These are phyloP conservation scores for Drosophila santomea DNA, from an alignment of 1,140 invertebrate species.

Conservation along the genomic window DNA sequence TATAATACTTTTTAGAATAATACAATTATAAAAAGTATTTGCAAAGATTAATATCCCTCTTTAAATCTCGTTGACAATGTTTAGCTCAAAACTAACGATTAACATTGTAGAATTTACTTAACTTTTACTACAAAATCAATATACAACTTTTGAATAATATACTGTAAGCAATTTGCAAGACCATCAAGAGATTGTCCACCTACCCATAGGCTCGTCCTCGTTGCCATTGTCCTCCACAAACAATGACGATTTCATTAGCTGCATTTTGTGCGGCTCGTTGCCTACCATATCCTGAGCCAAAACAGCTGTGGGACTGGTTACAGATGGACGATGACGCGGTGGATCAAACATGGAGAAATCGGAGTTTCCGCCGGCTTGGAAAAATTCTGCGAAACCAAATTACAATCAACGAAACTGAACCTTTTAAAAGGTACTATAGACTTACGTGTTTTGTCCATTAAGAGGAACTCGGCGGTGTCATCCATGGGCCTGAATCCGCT, in stretches of 20 bases:
- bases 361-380: slow-evolving; percentile 58
- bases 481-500: slow-evolving; percentile 67
- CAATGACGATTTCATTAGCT: slow-evolving; percentile 94
- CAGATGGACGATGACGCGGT: slow-evolving; percentile 18
- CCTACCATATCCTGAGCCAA: slow-evolving; percentile 87
- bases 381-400: slow-evolving; percentile 55
- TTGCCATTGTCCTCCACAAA: slow-evolving; percentile 64
- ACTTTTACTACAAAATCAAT: neutral
- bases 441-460: slow-evolving; percentile 78
- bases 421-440: neutral
- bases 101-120: neutral
- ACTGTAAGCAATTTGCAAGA: no score
- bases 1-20: neutral
- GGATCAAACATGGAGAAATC: slow-evolving; percentile 73
- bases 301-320: slow-evolving; percentile 86
- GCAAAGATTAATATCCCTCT: neutral
- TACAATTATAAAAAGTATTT: neutral
- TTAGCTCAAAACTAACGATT: neutral
- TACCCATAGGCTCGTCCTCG: slow-evolving; percentile 51
- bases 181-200: neutral
- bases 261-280: slow-evolving; percentile 89
- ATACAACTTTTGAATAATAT: neutral
- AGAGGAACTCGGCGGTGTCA: slow-evolving; percentile 66
- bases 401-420: neutral
- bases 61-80: neutral